Conservation (phyloP, 2,113 vertebrate species). For the Corythornis vintsioides region DNA sequence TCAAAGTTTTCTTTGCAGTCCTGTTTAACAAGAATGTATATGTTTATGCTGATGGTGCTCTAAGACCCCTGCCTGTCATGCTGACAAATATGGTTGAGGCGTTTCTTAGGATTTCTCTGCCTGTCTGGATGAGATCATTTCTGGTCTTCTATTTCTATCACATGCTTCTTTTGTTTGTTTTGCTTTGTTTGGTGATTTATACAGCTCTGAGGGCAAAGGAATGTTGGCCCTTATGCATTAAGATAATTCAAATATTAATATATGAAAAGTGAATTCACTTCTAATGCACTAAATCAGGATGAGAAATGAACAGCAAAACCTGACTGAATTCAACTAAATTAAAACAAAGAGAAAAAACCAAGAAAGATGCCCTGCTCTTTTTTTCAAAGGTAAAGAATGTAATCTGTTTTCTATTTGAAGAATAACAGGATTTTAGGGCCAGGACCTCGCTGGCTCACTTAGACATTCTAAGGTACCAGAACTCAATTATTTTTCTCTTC, state of each 20-base stretch:
- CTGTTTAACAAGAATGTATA: background rate
- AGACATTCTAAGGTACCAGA: background rate
- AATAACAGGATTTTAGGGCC: background rate
- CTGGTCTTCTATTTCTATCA: background rate
- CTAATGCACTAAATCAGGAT: background rate
- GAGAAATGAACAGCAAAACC: background rate
- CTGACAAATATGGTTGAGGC: background rate
- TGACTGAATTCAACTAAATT: conserved; percentile 6
- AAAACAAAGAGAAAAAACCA: background rate
- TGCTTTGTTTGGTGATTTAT: background rate
- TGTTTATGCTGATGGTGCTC: background rate
- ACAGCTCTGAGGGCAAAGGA: background rate
- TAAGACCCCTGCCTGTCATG: background rate
- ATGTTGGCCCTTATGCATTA: background rate
- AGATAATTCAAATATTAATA: background rate
- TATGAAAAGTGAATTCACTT: background rate
- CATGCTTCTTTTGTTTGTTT: background rate
- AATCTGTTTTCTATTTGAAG: conserved; percentile 8
- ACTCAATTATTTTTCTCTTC: background rate
- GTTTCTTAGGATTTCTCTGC: background rate
- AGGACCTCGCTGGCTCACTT: background rate
- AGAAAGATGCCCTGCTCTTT: background rate
- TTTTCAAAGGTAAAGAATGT: background rate
- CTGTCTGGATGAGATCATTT: background rate
- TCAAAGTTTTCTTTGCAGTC: background rate